Percentiles rank a stretch among this genome's conserved stretches.
Evolutionary conservation across 1,140 invertebrate species (phyloP).

Genomic region (Metaphire vulgaris): DNA sequence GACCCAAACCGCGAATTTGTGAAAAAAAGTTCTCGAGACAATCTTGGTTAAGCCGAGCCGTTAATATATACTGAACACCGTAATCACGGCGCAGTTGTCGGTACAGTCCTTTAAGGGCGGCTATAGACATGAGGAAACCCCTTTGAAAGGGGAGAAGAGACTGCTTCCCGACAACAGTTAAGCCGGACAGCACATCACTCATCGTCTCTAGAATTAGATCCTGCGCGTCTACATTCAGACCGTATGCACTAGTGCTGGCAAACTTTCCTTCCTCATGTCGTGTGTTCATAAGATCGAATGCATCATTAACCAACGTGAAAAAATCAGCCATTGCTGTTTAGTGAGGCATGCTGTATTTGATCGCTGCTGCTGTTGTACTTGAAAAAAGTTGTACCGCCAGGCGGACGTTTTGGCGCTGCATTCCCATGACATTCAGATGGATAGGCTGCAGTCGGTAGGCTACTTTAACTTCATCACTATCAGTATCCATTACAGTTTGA

Average conservation of each 20-base stretch:
- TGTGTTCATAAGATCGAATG: neutral
- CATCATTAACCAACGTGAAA: neutral
- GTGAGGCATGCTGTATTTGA: neutral
- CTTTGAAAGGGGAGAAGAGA: neutral
- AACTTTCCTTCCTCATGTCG: neutral
- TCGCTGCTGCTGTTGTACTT: neutral
- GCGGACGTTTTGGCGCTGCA: neutral
- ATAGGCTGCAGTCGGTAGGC: neutral
- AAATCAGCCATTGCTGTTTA: neutral
- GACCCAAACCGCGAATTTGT: neutral
- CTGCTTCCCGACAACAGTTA: neutral
- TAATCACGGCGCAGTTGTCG: neutral
- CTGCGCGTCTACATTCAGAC: neutral
- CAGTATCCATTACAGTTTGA: neutral
- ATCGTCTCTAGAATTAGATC: neutral
- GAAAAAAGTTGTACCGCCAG: neutral
- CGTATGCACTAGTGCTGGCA: neutral
- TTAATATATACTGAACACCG: neutral
- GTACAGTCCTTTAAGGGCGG: neutral
- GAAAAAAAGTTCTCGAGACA: neutral
- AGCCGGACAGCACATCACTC: neutral
- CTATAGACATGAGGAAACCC: neutral
- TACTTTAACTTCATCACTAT: neutral
- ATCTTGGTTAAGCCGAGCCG: neutral
- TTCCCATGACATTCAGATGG: neutral